Conservation (phyloP, 1,140 invertebrate species). For the Cyclargus thomasi region DNA sequence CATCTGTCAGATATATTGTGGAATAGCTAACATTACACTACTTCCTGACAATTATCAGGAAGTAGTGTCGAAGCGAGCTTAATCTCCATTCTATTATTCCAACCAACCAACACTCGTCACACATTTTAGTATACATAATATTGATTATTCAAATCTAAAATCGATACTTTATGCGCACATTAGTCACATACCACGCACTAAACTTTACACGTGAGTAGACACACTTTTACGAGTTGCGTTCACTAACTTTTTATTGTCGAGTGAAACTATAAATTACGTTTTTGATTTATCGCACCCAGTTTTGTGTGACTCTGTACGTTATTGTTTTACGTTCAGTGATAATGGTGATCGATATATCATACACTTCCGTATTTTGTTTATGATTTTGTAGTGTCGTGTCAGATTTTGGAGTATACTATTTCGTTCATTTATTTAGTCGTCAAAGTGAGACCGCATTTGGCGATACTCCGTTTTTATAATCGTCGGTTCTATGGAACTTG, state of each 20-base stretch:
- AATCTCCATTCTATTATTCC: too few species aligned
- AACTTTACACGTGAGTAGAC: slow-evolving; percentile 59
- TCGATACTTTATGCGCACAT: background rate
- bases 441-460: too few species aligned
- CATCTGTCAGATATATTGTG: too few species aligned
- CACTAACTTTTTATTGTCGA: slow-evolving; percentile 46
- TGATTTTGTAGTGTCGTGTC: too few species aligned
- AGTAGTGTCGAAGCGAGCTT: too few species aligned
- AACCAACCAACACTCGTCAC: background rate
- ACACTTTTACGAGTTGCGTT: slow-evolving; percentile 57
- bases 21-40: too few species aligned
- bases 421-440: too few species aligned
- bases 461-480: too few species aligned
- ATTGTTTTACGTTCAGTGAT: background rate
- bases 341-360: background rate
- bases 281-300: slow-evolving; percentile 50
- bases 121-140: background rate
- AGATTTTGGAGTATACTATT: too few species aligned
- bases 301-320: slow-evolving; percentile 19
- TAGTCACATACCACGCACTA: slow-evolving; percentile 36
- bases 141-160: background rate
- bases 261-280: slow-evolving; percentile 55
- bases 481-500: too few species aligned
- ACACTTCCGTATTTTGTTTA: too few species aligned
- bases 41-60: too few species aligned